phyloP scores from a whole-genome alignment of 2,797 vertebrate species.

The Tadarida brasiliensis region DNA sequence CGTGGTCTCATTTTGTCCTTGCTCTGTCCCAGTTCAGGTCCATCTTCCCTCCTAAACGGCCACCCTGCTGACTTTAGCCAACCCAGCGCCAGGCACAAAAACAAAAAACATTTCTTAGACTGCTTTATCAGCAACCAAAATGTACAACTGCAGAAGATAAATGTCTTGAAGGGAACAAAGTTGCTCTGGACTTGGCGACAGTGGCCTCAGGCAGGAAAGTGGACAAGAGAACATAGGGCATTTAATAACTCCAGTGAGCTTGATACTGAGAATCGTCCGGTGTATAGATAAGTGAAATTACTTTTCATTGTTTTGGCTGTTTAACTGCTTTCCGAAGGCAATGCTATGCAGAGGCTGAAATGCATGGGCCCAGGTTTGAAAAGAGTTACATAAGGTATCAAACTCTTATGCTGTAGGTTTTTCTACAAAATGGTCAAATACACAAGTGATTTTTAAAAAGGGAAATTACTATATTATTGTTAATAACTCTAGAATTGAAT shows the following conservation, averaged over 20 bases:
- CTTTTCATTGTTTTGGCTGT: neutral
- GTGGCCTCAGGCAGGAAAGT: neutral
- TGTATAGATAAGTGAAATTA: neutral
- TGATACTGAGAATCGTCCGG: neutral
- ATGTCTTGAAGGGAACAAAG: neutral
- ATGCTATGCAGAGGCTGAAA: neutral
- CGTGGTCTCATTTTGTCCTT: neutral
- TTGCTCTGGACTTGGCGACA: neutral
- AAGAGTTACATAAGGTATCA: neutral
- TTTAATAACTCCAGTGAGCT: neutral
- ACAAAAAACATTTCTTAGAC: neutral
- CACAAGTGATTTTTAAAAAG: neutral
- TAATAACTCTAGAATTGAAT: slow-evolving; percentile 37
- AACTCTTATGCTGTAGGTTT: neutral
- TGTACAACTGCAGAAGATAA: neutral
- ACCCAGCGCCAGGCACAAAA: neutral
- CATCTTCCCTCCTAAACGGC: neutral
- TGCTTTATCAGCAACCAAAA: neutral
- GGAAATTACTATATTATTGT: neutral
- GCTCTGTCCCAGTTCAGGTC: rapidly evolving
- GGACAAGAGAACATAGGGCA: neutral
- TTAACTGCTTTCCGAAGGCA: neutral
- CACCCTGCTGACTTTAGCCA: neutral
- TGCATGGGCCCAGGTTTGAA: neutral
- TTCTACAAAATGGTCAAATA: slow-evolving; percentile 16